Evolutionary conservation across 2,888 invertebrate species (phyloP).

Genomic region (Megamerina dolium): DNA sequence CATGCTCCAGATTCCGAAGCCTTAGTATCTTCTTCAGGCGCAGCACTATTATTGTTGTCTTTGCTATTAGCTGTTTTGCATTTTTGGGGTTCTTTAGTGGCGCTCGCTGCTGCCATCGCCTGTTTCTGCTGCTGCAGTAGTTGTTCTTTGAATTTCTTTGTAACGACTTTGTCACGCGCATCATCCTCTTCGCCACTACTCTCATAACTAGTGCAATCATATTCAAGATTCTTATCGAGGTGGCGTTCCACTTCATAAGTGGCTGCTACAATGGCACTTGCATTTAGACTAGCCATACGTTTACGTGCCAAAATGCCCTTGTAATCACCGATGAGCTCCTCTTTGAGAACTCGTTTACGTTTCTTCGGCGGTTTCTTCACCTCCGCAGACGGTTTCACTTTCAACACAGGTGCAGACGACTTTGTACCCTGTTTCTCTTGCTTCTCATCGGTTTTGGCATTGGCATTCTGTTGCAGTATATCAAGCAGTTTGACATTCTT

Average conservation of each 20-base stretch:
- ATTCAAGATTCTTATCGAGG: constrained; percentile 44
- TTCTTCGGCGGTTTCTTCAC: constrained; percentile 42
- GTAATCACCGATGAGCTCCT: constrained; percentile 56
- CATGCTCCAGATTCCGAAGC: constrained; percentile 20
- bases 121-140: constrained; percentile 11
- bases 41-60: not conserved
- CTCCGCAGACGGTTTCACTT: constrained; percentile 38
- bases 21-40: not conserved
- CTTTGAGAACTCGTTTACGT: constrained; percentile 50
- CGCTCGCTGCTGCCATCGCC: not conserved
- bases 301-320: constrained; percentile 84
- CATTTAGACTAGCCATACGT: constrained; percentile 87
- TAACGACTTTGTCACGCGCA: too few relatives aligned
- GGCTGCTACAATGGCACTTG: constrained; percentile 82
- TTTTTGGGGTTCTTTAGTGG: constrained; percentile 9
- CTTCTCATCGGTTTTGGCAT: constrained; percentile 42
- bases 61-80: constrained; percentile 7
- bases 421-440: constrained; percentile 50
- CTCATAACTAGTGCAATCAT: constrained; percentile 45
- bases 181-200: constrained; percentile 40
- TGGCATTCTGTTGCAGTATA: constrained; percentile 21
- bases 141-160: constrained; percentile 22
- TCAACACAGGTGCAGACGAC: constrained; percentile 28
- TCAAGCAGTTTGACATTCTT: constrained; percentile 17
- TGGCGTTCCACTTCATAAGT: constrained; percentile 66